phyloP scores from a whole-genome alignment of 2,797 vertebrate species.

The Gadopsis marmoratus region DNA sequence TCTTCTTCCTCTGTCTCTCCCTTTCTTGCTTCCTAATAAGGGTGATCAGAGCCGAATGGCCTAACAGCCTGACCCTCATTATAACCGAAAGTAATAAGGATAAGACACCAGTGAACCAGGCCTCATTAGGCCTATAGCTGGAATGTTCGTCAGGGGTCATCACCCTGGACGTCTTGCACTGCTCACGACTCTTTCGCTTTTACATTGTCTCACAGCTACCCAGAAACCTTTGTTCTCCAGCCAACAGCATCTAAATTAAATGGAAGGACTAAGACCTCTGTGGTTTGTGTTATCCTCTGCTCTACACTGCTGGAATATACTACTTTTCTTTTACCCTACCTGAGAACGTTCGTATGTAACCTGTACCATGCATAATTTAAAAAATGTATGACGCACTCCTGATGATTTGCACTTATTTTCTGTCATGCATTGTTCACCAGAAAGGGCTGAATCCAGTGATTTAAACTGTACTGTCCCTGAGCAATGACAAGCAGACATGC shows the following conservation, averaged over 20 bases:
- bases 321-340: background rate
- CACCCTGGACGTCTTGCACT: conserved; percentile 56
- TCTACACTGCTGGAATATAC: conserved; percentile 12
- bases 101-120: conserved; percentile 70
- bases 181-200: conserved; percentile 51
- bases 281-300: conserved; percentile 16
- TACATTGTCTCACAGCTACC: conserved; percentile 56
- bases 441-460: conserved; percentile 12
- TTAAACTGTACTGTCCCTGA: background rate
- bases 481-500: conserved; percentile 14
- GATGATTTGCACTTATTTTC: conserved; percentile 11
- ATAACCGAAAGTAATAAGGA: conserved; percentile 77
- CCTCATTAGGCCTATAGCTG: conserved; percentile 77
- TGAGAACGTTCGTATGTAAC: background rate
- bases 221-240: conserved; percentile 53
- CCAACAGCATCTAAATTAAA: conserved; percentile 48
- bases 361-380: background rate
- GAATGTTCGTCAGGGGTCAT: conserved; percentile 65
- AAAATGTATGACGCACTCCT: conserved; percentile 2
- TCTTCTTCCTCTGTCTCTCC: conserved; percentile 43
- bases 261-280: conserved; percentile 28
- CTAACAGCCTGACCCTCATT: conserved; percentile 79
- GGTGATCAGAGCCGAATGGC: conserved; percentile 78
- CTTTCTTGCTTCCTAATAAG: conserved; percentile 73
- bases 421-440: background rate